Evolutionary conservation across 1,140 invertebrate species (phyloP), one percentile per base, ranked within the genome.

Genomic region (Panonychus citri): DNA sequence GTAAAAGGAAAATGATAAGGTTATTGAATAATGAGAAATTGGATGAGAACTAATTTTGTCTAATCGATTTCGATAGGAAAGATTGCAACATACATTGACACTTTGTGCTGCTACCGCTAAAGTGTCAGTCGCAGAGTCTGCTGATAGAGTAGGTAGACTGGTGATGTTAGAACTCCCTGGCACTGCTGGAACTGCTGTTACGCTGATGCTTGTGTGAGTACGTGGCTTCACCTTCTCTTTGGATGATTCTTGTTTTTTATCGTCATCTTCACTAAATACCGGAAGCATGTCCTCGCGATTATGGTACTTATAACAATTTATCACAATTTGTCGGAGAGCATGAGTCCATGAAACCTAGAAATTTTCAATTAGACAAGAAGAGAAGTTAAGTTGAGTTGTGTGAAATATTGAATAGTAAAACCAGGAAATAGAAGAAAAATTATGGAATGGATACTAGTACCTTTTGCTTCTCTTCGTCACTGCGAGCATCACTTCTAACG

Each of bases 301-400:
- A 72, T 96, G 91, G 72, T 88, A 93, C 74, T 91, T 93, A 53
- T 96, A 96, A 72, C 91, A 96, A 72, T 95, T 95, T 66, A 93
- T 88, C 43, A 96, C 90, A 62, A 95, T 95, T 72, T 94, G 87
- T 25, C 91, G 75, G 55, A 96, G 73, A n/a, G 90, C 90, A 69
- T 94, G 87, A 15, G 91, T 96, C 90, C 91, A 96, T 30, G 89
- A 94, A 63, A 95, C 90, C 87, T 94, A 70, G 1, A 60, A 50
- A 52, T 48, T 24, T 50, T 12, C 24, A 19, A 5, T 5, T 10
- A 24, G 12, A 34, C 5, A 34, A 34, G 5, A 34, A 34, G 30
- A 34, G 12, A 5, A 34, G 12, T 7, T 34, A 34, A 7, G 30
- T 7, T 7, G 12, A 49, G 54, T 39, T 21, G 40, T 37, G 28